Conservation (phyloP, 2,797 vertebrate species). For the Pantherophis alleghaniensis region DNA sequence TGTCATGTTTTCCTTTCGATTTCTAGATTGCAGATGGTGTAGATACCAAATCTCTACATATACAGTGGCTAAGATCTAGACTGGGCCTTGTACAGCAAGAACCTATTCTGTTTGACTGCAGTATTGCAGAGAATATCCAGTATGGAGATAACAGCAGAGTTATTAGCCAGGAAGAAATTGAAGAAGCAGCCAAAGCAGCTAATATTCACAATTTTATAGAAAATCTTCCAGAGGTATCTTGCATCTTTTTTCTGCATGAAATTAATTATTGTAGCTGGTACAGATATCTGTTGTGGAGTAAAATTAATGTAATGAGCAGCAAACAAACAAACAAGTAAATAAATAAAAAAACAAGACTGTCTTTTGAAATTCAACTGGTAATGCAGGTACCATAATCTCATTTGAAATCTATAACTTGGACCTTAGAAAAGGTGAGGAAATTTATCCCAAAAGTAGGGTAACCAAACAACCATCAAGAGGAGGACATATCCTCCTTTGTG, state of each 20-base stretch:
- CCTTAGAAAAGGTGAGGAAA: neutral
- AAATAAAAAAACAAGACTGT: neutral
- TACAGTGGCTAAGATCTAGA: conserved; percentile 71
- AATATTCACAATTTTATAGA: conserved; percentile 77
- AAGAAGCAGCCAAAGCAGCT: conserved; percentile 72
- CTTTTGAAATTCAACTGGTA: neutral
- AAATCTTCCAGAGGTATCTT: conserved; percentile 69
- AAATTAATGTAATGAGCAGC: neutral
- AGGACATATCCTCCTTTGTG: neutral
- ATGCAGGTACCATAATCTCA: neutral
- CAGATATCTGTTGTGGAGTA: neutral
- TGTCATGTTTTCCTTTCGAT: conserved; percentile 31
- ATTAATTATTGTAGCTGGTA: neutral
- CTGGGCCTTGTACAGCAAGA: conserved; percentile 78
- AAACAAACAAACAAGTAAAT: neutral
- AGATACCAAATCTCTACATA: conserved; percentile 68
- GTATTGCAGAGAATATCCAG: conserved; percentile 75
- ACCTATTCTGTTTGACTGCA: conserved; percentile 76
- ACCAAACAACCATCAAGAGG: neutral
- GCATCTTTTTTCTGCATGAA: neutral
- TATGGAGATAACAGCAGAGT: conserved; percentile 71
- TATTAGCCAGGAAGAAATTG: conserved; percentile 70
- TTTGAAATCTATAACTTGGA: neutral
- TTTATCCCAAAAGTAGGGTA: neutral
- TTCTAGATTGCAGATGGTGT: conserved; percentile 73